A percentile compares a stretch with the other conserved stretches of the same genome.
phyloP scores from a whole-genome alignment of 2,113 vertebrate species.

The Cricetomys ansorgei region DNA sequence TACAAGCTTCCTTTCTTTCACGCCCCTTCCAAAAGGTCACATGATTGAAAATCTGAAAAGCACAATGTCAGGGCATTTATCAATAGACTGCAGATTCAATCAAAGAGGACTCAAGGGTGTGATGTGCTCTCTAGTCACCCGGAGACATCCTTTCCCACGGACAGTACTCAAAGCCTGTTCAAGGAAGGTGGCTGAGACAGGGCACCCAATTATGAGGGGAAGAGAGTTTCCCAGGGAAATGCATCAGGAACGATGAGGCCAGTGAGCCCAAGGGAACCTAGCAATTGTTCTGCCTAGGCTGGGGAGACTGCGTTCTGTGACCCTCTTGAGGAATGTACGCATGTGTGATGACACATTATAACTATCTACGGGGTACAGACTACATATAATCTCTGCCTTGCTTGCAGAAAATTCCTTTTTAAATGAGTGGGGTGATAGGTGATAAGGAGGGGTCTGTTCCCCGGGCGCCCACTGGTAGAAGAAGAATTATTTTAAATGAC shows the following conservation, averaged over 20 bases:
- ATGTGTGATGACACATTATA: background rate
- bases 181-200: background rate
- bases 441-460: conserved; percentile 13
- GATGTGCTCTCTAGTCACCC: background rate
- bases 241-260: background rate
- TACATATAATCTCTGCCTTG: background rate
- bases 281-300: background rate
- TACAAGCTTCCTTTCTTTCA: background rate
- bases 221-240: background rate
- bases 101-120: background rate
- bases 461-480: background rate
- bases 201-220: background rate
- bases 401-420: conserved; percentile 17
- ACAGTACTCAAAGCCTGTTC: background rate
- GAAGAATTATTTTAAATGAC: conserved; percentile 63
- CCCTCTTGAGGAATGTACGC: background rate
- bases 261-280: background rate
- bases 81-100: background rate
- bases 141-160: background rate
- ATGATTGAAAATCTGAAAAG: background rate
- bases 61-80: background rate
- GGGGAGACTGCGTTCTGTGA: background rate
- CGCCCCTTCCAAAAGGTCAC: background rate
- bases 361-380: background rate
- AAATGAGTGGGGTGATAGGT: conserved; percentile 35